These are phyloP conservation scores for Archocentrus centrarchus DNA, from an alignment of 2,113 vertebrate genomes.

Conservation along the genomic window DNA sequence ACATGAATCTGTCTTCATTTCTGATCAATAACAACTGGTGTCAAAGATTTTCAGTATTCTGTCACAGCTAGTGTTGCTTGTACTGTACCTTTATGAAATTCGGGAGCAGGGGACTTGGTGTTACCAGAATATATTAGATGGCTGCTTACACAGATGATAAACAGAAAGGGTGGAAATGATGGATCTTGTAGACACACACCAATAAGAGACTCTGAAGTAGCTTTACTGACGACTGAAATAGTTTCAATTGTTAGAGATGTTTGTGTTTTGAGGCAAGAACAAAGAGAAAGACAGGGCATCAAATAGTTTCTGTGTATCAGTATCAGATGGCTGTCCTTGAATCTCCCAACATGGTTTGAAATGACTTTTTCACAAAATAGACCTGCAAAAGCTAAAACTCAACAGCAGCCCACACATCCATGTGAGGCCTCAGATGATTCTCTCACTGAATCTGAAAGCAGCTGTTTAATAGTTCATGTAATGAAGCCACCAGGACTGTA, in stretches of 20 bases:
- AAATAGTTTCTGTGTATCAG: neutral
- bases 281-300: neutral
- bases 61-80: neutral
- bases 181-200: neutral
- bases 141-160: neutral
- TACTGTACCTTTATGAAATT: neutral
- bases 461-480: neutral
- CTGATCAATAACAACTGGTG: neutral
- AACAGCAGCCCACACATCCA: neutral
- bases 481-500: neutral
- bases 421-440: neutral
- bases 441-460: neutral
- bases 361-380: neutral
- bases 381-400: neutral
- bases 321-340: neutral
- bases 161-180: neutral
- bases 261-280: neutral
- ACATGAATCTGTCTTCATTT: neutral
- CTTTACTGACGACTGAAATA: no score
- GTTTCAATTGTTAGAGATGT: no score
- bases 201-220: neutral
- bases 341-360: neutral
- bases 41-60: neutral
- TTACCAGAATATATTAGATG: neutral
- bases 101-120: neutral